Evolutionary conservation across 2,888 invertebrate genomes (phyloP), one percentile per base, ranked within the genome.

Genomic region (Agrilus cyanescens): DNA sequence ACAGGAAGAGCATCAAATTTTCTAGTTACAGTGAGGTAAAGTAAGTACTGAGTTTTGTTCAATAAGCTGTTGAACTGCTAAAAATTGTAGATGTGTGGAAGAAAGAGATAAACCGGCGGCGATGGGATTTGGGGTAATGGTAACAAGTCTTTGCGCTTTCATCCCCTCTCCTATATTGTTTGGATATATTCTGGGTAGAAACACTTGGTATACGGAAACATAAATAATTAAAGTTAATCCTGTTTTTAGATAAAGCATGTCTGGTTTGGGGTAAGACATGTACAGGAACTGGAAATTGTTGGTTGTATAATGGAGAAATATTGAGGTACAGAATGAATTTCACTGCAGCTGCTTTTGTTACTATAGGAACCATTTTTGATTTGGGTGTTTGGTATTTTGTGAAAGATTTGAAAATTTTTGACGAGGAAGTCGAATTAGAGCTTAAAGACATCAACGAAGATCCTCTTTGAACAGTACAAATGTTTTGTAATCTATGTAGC

Each of bases 91-190:
- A 57, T 82, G 81, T 60, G 81, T 83, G 5, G 78, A 80, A 10
- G 80, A 82, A 53, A 76, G 78, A 57, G 83, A 83, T 57, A 82
- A 82, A 60, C 73, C 82, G 0, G 76, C 80, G 1, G 78, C 82
- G 2, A 78, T 83, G 73, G 83, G 82, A 25, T 75, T 82, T 44
- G 75, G 78, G 18, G 67, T 82, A 50, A 79, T 76, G 59, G 68
- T 82, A 52, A 74, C 80, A 71, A 80, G 80, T 47, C 66, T 82
- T 43, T 75, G 81, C 52, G 80, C 82, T 8, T 81, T 83, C 55
- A 79, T 85, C 52, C 85, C 85, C 1, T 80, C 82, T 37, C 85
- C 85, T 0, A 81, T 86, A 50, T 68, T 85, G 44, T 83, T 83
- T 55, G 85, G 85, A 41, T 78, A 75, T 54, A 74, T 85, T 41